Conservation (phyloP, 1,140 invertebrate species). For the Battus philenor region DNA sequence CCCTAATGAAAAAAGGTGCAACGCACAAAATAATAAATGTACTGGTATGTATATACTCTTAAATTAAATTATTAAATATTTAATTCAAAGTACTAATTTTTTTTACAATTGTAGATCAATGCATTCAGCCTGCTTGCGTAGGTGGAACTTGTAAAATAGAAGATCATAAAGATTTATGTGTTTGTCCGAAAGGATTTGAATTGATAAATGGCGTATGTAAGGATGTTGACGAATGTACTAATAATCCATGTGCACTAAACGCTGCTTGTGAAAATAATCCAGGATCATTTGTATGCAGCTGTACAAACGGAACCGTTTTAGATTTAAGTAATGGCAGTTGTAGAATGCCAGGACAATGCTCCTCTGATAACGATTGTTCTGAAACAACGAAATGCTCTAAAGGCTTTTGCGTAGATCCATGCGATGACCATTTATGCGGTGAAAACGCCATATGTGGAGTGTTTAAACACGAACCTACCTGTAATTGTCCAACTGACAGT, state of each 20-base stretch:
- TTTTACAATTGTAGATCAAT: conserved; percentile 79
- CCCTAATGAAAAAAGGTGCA: conserved; percentile 83
- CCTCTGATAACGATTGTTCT: conserved; percentile 87
- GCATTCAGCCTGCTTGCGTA: conserved; percentile 83
- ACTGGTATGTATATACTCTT: conserved; percentile 71
- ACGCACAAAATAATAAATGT: conserved; percentile 85
- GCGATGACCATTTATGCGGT: conserved; percentile 83
- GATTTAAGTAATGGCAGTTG: conserved; percentile 82
- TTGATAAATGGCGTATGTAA: conserved; percentile 82
- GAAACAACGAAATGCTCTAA: conserved; percentile 85
- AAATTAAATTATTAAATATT: conserved; percentile 12
- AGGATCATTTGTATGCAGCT: conserved; percentile 86
- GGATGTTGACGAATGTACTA: conserved; percentile 88
- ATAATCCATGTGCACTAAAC: conserved; percentile 85
- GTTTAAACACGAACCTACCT: conserved; percentile 81
- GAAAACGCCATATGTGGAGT: conserved; percentile 84
- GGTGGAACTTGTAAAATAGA: conserved; percentile 83
- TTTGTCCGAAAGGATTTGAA: conserved; percentile 85
- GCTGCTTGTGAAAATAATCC: conserved; percentile 86
- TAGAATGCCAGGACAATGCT: conserved; percentile 87
- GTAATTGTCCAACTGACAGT: conserved; percentile 85
- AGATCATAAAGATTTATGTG: conserved; percentile 83
- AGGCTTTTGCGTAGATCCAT: conserved; percentile 88
- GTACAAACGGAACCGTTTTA: conserved; percentile 86
- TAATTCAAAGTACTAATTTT: neutral